Evolutionary conservation across 2,888 invertebrate genomes (phyloP), one percentile per base, ranked within the genome.

Genomic region (Dolichopus griseipennis): DNA sequence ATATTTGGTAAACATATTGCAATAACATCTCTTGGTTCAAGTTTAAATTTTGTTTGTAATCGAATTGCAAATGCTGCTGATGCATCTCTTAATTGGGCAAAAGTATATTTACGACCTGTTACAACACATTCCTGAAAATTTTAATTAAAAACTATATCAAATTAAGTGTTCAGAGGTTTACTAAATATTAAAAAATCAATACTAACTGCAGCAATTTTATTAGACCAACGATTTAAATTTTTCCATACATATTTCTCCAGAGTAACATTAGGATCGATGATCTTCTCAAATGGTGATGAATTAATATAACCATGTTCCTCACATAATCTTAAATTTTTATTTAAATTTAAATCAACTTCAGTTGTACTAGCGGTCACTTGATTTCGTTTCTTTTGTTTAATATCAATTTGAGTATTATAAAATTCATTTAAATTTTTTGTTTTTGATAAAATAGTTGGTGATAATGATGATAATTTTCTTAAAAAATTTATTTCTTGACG

Each of bases 1-100:
- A 88, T 75, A 77, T 93, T 93, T 0, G 91, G 91, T 68, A 92
- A 76, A 75, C 91, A 85, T 8, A 93, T 73, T 0, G 88, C 89
- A 1, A 92, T 78, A 0, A 88, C 84, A 74, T 92, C 90, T 0
- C 88, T 87, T 71, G 85, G 84, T 67, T 80, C 80, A 18, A 91
- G 77, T 69, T 88, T 87, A 67, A 91, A 84, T 75, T 88, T 87
- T 33, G 82, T 84, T 66, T 89, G 84, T 67, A 92, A 83, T 71
- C 87, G 85, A 0, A 87, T 86, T 0, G 88, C 86, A 69, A 91
- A 86, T 66, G 88, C 86, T 67, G 84, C 84, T n/a, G 87, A 85
- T 37, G 85, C 82, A 71, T 85, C 86, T 70, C 88, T 84, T 0
- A 88, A 78, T 76, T 91, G 84, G 12, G 86, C 86, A 75, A 85